Conservation (phyloP, 2,113 vertebrate species). For the Papio anubis region DNA sequence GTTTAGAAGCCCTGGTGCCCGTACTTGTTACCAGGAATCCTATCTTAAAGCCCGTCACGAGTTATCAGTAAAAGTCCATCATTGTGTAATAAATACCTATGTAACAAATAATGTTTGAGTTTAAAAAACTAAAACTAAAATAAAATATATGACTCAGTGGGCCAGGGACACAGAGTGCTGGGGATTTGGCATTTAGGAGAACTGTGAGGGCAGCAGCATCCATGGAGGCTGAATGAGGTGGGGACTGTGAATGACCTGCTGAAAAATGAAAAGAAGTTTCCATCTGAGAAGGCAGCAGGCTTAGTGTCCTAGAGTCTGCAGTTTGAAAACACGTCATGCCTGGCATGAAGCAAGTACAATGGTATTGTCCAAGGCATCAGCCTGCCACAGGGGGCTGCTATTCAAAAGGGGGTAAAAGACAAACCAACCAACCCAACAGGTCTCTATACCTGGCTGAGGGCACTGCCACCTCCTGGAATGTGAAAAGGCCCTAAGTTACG, state of each 20-base stretch:
- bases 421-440: conserved; percentile 69
- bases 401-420: conserved; percentile 70
- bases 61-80: not conserved
- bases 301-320: conserved; percentile 85
- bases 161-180: not conserved
- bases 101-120: not conserved
- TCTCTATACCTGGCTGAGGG: conserved; percentile 86
- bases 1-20: not conserved
- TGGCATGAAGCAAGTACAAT: conserved; percentile 87
- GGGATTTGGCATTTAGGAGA: not conserved
- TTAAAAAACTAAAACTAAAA: not conserved
- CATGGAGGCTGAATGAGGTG: conserved; percentile 84
- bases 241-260: conserved; percentile 82
- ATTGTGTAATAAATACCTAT: not conserved
- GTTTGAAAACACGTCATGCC: conserved; percentile 90
- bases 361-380: conserved; percentile 84
- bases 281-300: conserved; percentile 83
- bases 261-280: conserved; percentile 90
- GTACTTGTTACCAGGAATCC: not conserved
- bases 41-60: not conserved
- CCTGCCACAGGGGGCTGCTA: conserved; percentile 85
- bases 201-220: conserved; percentile 69
- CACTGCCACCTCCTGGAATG: conserved; percentile 89
- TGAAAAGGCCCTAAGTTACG: conserved; percentile 86
- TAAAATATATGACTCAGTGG: not conserved